A percentile compares a stretch with the other conserved stretches of the same genome.
Evolutionary conservation across 2,113 vertebrate species (phyloP).

Genomic region (western clawed frog (Xenopus tropicalis)): UCB_Xtro_10.0 CM004446.2:115154001-115154500

Average conservation of each 20-base stretch:
- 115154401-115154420: constrained; percentile 70
- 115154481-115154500: constrained; percentile 85
- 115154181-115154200: too few species aligned
- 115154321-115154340: background rate
- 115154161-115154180: too few species aligned
- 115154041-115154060: too few species aligned
- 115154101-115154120: too few species aligned
- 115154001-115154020: too few species aligned
- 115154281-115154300: background rate
- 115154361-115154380: constrained; percentile 67
- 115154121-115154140: too few species aligned
- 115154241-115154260: background rate
- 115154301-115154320: background rate
- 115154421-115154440: constrained; percentile 83
- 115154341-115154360: constrained; percentile 46
- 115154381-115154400: constrained; percentile 49
- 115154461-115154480: constrained; percentile 83
- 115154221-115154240: background rate
- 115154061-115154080: too few species aligned
- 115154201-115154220: background rate
- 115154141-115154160: too few species aligned
- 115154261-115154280: background rate
- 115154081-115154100: too few species aligned
- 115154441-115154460: constrained; percentile 83
- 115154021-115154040: too few species aligned